phyloP scores from a whole-genome alignment of 1,140 invertebrate genomes.

The Apolygus lucorum region DNA sequence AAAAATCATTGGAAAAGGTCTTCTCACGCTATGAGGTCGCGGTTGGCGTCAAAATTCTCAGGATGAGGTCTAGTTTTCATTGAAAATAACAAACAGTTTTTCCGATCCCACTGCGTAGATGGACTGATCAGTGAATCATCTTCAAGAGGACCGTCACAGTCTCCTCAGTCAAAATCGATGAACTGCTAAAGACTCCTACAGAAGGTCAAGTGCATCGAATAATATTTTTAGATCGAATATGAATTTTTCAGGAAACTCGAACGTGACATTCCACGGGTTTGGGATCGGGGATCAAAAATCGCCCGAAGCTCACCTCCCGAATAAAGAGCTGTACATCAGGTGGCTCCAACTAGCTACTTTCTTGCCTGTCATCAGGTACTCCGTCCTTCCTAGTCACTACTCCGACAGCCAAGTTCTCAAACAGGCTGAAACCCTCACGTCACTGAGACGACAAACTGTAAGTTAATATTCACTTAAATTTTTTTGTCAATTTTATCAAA shows the following conservation, averaged over 20 bases:
- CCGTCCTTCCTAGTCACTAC: constrained; percentile 78
- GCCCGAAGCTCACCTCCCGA: constrained; percentile 27
- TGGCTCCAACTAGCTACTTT: constrained; percentile 94
- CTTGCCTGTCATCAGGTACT: constrained; percentile 84
- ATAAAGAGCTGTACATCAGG: constrained; percentile 72
- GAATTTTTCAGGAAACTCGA: background rate
- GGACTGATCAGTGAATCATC: too few species aligned
- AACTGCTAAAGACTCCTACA: too few species aligned
- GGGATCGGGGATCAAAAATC: constrained; percentile 27
- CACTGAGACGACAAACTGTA: constrained; percentile 63
- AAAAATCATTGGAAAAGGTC: too few species aligned
- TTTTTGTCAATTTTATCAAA: background rate
- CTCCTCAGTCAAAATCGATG: too few species aligned
- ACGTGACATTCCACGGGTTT: constrained; percentile 17
- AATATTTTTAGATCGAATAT: too few species aligned
- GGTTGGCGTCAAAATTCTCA: too few species aligned
- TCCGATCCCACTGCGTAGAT: too few species aligned
- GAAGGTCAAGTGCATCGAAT: too few species aligned
- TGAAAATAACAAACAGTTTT: too few species aligned
- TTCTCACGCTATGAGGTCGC: too few species aligned
- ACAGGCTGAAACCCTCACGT: constrained; percentile 63
- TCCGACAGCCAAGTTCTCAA: constrained; percentile 63
- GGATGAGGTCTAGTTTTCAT: too few species aligned
- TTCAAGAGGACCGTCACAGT: too few species aligned
- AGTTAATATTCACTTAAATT: constrained; percentile 32